Evolutionary conservation across 2,888 invertebrate genomes (phyloP).

Genomic region (Dorcus parallelipipedus): DNA sequence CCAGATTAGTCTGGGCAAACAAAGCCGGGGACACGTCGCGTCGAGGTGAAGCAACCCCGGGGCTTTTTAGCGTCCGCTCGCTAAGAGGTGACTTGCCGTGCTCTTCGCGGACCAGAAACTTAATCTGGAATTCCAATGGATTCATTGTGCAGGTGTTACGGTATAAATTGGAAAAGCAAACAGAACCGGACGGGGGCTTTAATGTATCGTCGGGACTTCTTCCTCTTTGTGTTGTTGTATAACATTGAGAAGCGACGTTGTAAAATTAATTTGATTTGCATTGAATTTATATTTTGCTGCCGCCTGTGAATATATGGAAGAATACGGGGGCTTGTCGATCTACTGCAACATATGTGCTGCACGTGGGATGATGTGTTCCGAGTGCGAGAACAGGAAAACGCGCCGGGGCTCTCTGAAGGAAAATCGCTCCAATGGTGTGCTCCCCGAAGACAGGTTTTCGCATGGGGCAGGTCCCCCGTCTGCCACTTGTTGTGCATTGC

Average conservation of each 20-base stretch:
- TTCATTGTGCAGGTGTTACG: neutral
- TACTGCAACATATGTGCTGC: constrained; percentile 26
- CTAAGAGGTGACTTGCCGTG: constrained; percentile 6
- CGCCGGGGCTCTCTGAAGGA: constrained; percentile 7
- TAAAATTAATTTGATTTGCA: too few relatives aligned
- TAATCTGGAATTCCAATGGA: neutral
- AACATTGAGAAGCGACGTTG: too few relatives aligned
- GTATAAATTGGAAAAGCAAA: neutral
- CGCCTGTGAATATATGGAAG: too few relatives aligned
- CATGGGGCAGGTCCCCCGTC: neutral
- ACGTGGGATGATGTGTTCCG: constrained; percentile 27
- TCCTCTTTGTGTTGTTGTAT: too few relatives aligned
- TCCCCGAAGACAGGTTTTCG: constrained; percentile 1
- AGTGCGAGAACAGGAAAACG: constrained; percentile 27
- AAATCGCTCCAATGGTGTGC: neutral
- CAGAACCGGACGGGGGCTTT: too few relatives aligned
- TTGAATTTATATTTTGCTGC: too few relatives aligned
- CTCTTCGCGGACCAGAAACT: neutral
- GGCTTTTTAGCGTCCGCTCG: constrained; percentile 10
- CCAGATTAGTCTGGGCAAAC: constrained; percentile 1
- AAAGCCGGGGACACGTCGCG: constrained; percentile 10
- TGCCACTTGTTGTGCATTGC: constrained; percentile 21
- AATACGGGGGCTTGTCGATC: constrained; percentile 5
- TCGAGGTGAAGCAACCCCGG: constrained; percentile 9
- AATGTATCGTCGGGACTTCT: too few relatives aligned